Base-by-base conservation (phyloP, 92 coral and sea anemone species). In the Zoanthus sansibaricus region DNA sequence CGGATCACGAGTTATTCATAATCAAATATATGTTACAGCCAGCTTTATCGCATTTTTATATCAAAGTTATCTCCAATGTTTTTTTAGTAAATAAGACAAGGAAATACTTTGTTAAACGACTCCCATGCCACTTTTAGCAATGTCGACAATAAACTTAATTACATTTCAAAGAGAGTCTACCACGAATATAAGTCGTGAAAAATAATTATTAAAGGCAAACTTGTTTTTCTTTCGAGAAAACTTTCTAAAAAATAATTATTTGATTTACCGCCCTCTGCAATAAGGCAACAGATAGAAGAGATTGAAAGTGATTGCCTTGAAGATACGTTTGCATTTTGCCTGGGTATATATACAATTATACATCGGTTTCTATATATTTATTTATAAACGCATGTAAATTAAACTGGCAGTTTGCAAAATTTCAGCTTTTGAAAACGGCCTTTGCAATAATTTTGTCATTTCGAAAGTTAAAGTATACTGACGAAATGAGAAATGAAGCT, bases 51-150 rank as follows among this genome's bases (percentile, higher is more conserved):
- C 6, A 64, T 4, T 58, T 47, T 66, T 68, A 32, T 32, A 46
- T 80, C 62, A 11, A 80, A 80, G 52, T 71, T 21, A 49, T 48
- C 85, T 37, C 25, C 55, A 45, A 42, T 45, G 55, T 45, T 64
- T 18, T 51, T 15, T 45, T 30, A 20, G 9, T 42, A 52, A 61
- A 46, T 59, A 79, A 45, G 1, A 18, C 33, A 20, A 21, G 25
- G 5, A 42, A 37, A 37, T n/a, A n/a, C 37, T 3, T 46, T 14
- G 42, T 21, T 20, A 13, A 79, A 62, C 18, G 6, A 15, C 11
- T 44, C 20, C 67, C 68, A 54, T 6, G 46, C 10, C 13, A 31
- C 74, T 31, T 69, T 30, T 21, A 1, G 15, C 7, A 0, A 37
- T 2, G 42, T 37, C 11, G 78, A 74, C 54, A 75, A 10, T 18